Evolutionary conservation across 2,113 vertebrate genomes (phyloP), one percentile per base, ranked within the genome.

Genomic region (Ictalurus punctatus): DNA sequence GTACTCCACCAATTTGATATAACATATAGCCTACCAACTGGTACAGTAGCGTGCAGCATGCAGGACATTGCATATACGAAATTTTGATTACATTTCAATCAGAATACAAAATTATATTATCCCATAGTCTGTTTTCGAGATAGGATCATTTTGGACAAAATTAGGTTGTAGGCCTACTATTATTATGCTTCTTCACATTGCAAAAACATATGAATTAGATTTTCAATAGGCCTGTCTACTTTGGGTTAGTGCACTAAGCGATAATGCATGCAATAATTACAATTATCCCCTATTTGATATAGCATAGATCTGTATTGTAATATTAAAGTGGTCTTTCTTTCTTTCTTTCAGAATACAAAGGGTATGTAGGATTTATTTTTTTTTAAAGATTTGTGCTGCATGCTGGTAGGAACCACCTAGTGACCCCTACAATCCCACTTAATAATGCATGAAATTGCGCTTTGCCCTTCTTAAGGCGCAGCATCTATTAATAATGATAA

Each of bases 361-460:
- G 23, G 14, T 78, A 37, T 88, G 23, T 71, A 37, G 59, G 40
- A 13, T 58, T 85, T 40, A 4, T 40, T 44, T 44, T 48, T 52
- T 52, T 87, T 54, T 54, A 37, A 21, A 69, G 34, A 59, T 87
- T 23, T 67, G 63, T 69, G 34, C 23, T 69, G 34, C 63, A 73
- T 30, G 30, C 69, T 76, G 37, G n/a, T 58, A 40, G n/a, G 23
- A 85, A 88, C 30, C 54, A 25, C 84, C 73, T 6, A 27, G 52
- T 86, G 86, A 80, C 73, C 81, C 80, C 65, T n/a, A 48, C 14
- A 27, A 58, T 65, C 12, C 6, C 34, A 58, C 48, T 92, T 58
- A 89, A 92, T 86, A 88, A 92, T 91, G 67, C 52, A 92, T 90
- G 48, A 82, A 58, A 82, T 83, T 88, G 74, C 88, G n/a, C 83